Conservation (phyloP, 2,888 invertebrate genomes). For the Mesorhabditis belari region DNA sequence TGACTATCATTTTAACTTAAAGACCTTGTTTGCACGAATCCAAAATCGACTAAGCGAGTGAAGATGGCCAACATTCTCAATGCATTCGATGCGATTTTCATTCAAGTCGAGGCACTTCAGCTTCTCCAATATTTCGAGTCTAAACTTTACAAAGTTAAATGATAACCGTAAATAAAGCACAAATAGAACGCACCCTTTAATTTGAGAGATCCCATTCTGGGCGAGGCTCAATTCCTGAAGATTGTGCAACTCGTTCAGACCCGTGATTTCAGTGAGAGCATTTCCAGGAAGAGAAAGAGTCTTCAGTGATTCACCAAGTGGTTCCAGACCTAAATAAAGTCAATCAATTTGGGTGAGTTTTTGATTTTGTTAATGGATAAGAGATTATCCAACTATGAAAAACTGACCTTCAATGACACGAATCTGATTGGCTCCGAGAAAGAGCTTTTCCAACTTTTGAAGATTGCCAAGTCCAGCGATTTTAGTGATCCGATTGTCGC, state of each 20-base stretch:
- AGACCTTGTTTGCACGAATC: neutral
- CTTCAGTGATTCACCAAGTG: neutral
- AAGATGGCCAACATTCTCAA: constrained; percentile 23
- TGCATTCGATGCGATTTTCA: constrained; percentile 72
- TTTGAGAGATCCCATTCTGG: neutral
- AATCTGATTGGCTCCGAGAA: constrained; percentile 90
- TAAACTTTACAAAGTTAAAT: too few species aligned
- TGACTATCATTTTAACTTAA: too few species aligned
- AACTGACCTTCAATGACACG: constrained; percentile 75
- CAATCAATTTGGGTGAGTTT: too few species aligned
- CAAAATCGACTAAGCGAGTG: neutral
- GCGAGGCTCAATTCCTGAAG: neutral
- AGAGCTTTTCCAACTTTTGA: constrained; percentile 74
- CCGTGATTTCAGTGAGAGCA: constrained; percentile 78
- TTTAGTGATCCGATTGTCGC: constrained; percentile 77
- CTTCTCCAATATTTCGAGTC: constrained; percentile 55
- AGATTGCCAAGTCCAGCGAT: constrained; percentile 75
- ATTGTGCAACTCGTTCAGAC: constrained; percentile 54
- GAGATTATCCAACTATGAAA: too few species aligned
- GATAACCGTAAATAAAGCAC: neutral
- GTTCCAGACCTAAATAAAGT: neutral
- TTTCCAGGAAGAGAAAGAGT: constrained; percentile 64
- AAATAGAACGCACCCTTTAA: neutral
- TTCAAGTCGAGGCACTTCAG: constrained; percentile 83
- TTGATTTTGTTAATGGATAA: too few species aligned